phyloP scores from a whole-genome alignment of 2,113 vertebrate genomes.

The Ardeotis arabs region DNA sequence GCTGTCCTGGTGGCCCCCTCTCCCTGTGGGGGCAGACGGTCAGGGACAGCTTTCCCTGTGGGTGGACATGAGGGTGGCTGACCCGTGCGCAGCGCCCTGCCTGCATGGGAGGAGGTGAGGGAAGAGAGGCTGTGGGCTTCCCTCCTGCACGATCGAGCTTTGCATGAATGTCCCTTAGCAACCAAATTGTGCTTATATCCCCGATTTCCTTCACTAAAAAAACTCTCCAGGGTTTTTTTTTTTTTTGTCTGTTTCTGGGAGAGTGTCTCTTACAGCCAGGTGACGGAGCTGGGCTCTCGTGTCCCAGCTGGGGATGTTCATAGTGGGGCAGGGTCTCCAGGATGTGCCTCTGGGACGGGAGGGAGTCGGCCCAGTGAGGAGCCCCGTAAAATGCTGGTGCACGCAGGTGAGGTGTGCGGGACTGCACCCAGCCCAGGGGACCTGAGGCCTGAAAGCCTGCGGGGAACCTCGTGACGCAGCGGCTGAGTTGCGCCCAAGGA shows the following conservation, averaged over 20 bases:
- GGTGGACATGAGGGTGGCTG: neutral
- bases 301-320: neutral
- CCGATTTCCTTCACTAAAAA: neutral
- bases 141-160: neutral
- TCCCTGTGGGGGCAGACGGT: neutral
- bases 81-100: neutral
- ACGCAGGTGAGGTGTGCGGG: neutral
- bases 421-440: fast-evolving
- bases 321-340: no score
- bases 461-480: fast-evolving
- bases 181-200: neutral
- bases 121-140: neutral
- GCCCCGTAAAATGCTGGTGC: neutral
- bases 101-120: neutral
- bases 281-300: neutral
- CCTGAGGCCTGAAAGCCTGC: fast-evolving
- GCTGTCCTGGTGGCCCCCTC: no score
- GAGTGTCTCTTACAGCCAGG: neutral
- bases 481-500: no score
- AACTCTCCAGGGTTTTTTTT: neutral
- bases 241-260: neutral
- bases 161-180: neutral
- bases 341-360: neutral
- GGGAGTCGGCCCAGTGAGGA: neutral
- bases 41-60: fast-evolving